These are phyloP conservation scores for Lophius piscatorius DNA, from an alignment of 2,113 vertebrate genomes.

Conservation along the genomic window DNA sequence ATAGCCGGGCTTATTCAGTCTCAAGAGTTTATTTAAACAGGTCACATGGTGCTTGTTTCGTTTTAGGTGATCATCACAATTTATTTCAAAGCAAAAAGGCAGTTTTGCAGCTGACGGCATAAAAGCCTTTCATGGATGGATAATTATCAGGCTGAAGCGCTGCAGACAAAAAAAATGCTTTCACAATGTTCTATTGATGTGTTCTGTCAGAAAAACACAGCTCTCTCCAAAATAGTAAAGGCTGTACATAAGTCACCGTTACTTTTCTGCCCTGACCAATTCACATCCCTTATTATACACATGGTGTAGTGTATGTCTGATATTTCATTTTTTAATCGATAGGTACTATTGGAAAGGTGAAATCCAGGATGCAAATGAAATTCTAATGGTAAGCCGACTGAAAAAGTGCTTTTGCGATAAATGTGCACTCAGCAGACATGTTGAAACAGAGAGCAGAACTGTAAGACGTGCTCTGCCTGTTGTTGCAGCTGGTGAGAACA, in stretches of 20 bases:
- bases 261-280: not conserved
- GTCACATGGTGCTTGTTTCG: not conserved
- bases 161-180: not conserved
- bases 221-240: not conserved
- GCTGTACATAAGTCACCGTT: not conserved
- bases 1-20: not conserved
- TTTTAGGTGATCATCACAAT: no score
- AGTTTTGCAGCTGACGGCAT: constrained; percentile 13
- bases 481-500: constrained; percentile 86
- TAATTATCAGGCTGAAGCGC: constrained; percentile 4
- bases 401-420: not conserved
- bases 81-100: constrained; percentile 2
- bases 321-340: not conserved
- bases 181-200: not conserved
- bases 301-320: not conserved
- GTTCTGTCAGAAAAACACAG: not conserved
- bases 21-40: constrained; percentile 4
- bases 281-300: not conserved
- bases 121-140: constrained; percentile 17
- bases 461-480: constrained; percentile 28
- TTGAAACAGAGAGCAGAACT: not conserved
- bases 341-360: constrained; percentile 92
- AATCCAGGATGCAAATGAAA: constrained; percentile 86
- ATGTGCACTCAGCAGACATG: not conserved
- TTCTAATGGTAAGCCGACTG: constrained; percentile 81